phyloP scores from a whole-genome alignment of 2,888 invertebrate genomes.

The Drosophila barbarae region DNA sequence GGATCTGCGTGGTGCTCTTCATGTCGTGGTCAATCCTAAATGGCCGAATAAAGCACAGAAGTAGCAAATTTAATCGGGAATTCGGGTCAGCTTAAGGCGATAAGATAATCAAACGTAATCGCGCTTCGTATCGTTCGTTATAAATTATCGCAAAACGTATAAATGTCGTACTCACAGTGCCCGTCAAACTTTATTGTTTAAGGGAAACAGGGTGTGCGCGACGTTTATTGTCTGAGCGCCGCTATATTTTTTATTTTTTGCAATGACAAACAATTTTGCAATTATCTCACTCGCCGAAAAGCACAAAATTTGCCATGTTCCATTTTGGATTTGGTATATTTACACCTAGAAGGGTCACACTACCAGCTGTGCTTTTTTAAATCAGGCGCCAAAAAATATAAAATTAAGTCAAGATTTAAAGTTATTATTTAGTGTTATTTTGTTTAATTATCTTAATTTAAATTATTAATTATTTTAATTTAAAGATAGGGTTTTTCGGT shows the following conservation, averaged over 20 bases:
- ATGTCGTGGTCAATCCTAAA: constrained; percentile 48
- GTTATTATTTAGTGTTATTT: not conserved
- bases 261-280: constrained; percentile 23
- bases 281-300: constrained; percentile 8
- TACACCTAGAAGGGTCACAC: constrained; percentile 9
- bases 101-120: constrained; percentile 33
- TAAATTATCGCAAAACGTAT: constrained; percentile 19
- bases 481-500: too few relatives aligned
- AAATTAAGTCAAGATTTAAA: too few relatives aligned
- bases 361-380: not conserved
- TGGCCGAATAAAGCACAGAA: not conserved
- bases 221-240: not conserved
- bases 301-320: not conserved
- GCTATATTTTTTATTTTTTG: constrained; percentile 3
- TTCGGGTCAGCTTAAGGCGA: constrained; percentile 11
- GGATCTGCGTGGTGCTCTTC: constrained; percentile 74
- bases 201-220: constrained; percentile 16
- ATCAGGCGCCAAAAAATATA: not conserved
- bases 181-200: constrained; percentile 25
- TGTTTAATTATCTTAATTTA: not conserved
- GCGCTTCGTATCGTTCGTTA: not conserved
- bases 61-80: not conserved
- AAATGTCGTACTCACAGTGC: constrained; percentile 18
- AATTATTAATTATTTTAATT: too few relatives aligned
- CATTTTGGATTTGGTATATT: constrained; percentile 10